Evolutionary conservation across 2,797 vertebrate species (phyloP).

Genomic region (Neomorphus geoffroyi): DNA sequence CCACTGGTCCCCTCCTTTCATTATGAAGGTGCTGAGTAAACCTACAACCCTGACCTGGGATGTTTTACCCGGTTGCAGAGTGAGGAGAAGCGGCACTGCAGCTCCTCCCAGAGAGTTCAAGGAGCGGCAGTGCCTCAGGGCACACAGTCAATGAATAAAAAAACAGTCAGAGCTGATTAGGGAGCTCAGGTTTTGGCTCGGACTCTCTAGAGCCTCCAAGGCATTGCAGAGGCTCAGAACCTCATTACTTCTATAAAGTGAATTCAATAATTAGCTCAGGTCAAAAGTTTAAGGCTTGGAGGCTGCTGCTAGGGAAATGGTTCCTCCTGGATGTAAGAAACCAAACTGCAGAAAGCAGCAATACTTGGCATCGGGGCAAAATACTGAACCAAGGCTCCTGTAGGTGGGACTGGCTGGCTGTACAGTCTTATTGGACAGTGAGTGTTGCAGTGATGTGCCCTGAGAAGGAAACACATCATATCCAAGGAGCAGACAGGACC

Average conservation of each 20-base stretch:
- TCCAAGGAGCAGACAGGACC: background rate
- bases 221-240: slow-evolving; percentile 61
- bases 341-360: background rate
- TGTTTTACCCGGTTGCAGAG: background rate
- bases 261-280: slow-evolving; percentile 68
- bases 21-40: background rate
- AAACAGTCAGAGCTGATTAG: slow-evolving; percentile 61
- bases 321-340: background rate
- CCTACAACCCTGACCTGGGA: background rate
- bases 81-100: background rate
- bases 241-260: slow-evolving; percentile 66
- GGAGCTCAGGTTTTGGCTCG: slow-evolving; percentile 65
- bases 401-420: background rate
- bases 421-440: background rate
- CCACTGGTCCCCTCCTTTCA: background rate
- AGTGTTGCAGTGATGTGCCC: background rate
- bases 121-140: slow-evolving; percentile 43
- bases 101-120: slow-evolving; percentile 30
- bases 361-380: background rate
- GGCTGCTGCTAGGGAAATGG: background rate
- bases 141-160: slow-evolving; percentile 51
- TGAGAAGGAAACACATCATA: background rate
- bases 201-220: slow-evolving; percentile 58
- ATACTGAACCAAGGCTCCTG: background rate
- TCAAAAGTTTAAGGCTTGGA: slow-evolving; percentile 70